Evolutionary conservation across 2,888 invertebrate genomes (phyloP), one percentile per base, ranked within the genome.

Genomic region (Drosophila colorata): DNA sequence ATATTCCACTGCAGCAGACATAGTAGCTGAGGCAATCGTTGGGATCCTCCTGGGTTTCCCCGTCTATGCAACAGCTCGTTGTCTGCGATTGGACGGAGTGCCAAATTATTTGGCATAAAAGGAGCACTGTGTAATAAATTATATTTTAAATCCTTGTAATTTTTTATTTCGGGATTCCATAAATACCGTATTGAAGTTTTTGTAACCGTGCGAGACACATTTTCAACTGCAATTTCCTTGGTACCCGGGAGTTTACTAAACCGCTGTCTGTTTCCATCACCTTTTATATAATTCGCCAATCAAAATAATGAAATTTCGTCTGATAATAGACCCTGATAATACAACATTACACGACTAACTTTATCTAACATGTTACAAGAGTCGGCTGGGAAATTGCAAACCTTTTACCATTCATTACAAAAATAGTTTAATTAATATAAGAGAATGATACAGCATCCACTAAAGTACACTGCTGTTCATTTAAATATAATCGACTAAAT

Each of bases 211-310:
- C 31, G 44, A 44, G 20, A 38, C 4, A 31, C 74, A 74, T 74
- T 65, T 52, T 13, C 11, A 13, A 25, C 6, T 44, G 20, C 52
- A 40, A 51, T 52, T 69, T 38, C 14, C 37, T 53, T 38, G 46
- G 6, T 40, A 13, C n/a, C 13, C 28, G 14, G 7, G 20, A 13
- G 60, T 63, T 64, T 56, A 81, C 80, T 84, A 64, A 66, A 52
- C 28, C 23, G 1, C 13, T 49, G 13, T 43, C 25, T 25, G 28
- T 61, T 37, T 14, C 41, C 38, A 46, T 57, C 46, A 49, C 37
- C 74, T 76, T 79, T 69, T 84, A 81, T 84, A 81, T 70, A 63
- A 69, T 52, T 41, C 44, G 14, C 31, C 80, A 76, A 81, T 81
- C 55, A 84, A 33, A 46, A 60, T 75, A 74, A 81, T 74, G 52